Conservation (phyloP, 2,797 vertebrate species). For the Macrochelys suwanniensis region DNA sequence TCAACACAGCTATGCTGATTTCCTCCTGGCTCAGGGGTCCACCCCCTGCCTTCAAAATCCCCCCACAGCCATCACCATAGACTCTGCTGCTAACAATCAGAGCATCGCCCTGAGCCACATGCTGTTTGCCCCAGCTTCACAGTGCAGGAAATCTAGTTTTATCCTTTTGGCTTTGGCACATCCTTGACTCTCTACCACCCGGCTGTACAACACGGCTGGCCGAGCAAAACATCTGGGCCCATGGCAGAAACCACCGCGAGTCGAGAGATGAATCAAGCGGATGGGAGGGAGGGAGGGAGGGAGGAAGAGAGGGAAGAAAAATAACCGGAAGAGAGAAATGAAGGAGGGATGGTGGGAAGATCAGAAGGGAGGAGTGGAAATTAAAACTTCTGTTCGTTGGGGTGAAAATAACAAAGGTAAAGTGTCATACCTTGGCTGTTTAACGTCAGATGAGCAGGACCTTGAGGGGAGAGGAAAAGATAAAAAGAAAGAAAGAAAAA, state of each 20-base stretch:
- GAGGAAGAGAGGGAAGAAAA: background rate
- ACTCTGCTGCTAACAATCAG: background rate
- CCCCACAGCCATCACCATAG: background rate
- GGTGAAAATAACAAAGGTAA: slow-evolving; percentile 84
- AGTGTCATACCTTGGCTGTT: slow-evolving; percentile 96
- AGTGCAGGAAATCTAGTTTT: background rate
- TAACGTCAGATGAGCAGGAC: slow-evolving; percentile 99
- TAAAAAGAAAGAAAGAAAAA: slow-evolving; percentile 91
- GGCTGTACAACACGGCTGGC: slow-evolving; percentile 3
- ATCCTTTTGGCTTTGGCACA: slow-evolving; percentile 9
- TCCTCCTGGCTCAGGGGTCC: background rate
- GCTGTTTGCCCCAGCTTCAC: background rate
- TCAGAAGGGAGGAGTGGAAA: slow-evolving; percentile 76
- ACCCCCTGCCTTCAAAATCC: background rate
- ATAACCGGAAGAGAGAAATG: slow-evolving; percentile 50
- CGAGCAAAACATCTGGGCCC: slow-evolving; percentile 56
- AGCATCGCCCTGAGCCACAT: background rate
- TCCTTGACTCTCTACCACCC: slow-evolving; percentile 53
- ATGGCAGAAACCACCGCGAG: slow-evolving; percentile 74
- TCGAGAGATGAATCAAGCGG: slow-evolving; percentile 32
- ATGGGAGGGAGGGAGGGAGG: background rate
- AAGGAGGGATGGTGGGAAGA: slow-evolving; percentile 38
- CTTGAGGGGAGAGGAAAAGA: slow-evolving; percentile 94
- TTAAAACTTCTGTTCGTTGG: slow-evolving; percentile 46
- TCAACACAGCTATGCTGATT: background rate